These are phyloP conservation scores for Apocheima hispidaria DNA, from an alignment of 2,888 invertebrate genomes.

Conservation along the genomic window DNA sequence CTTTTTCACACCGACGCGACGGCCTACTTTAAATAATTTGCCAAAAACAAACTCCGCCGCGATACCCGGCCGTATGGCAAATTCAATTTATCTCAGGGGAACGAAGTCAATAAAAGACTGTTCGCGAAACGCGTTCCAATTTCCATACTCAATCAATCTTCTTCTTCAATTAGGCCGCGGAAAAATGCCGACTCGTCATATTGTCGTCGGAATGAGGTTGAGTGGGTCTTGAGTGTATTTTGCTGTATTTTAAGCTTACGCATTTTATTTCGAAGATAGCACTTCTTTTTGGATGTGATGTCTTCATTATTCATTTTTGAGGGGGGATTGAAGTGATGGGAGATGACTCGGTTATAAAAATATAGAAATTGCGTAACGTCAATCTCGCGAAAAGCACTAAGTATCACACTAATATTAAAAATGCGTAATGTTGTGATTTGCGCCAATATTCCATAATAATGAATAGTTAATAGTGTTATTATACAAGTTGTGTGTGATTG, in stretches of 20 bases:
- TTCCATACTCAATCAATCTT: conserved; percentile 48
- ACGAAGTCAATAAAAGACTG: conserved; percentile 45
- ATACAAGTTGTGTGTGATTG: too few relatives aligned
- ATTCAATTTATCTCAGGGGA: conserved; percentile 41
- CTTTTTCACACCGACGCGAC: conserved; percentile 11
- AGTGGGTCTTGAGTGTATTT: conserved; percentile 31
- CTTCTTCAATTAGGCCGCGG: conserved; percentile 44
- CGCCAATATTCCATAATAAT: too few relatives aligned
- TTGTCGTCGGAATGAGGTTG: conserved; percentile 38
- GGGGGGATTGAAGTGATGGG: not conserved
- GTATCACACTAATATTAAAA: too few relatives aligned
- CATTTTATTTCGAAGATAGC: conserved; percentile 10
- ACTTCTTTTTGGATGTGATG: conserved; percentile 1
- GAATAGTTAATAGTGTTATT: too few relatives aligned
- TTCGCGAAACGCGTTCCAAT: conserved; percentile 40
- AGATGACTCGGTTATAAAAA: not conserved
- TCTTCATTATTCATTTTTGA: conserved; percentile 9
- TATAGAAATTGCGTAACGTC: too few relatives aligned
- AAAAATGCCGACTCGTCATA: conserved; percentile 43
- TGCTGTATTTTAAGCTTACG: conserved; percentile 27
- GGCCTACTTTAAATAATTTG: conserved; percentile 27
- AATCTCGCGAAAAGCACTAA: too few relatives aligned
- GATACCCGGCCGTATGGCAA: conserved; percentile 36
- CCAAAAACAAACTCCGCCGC: conserved; percentile 27
- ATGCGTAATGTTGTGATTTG: too few relatives aligned